Evolutionary conservation across 1,140 invertebrate genomes (phyloP), one percentile per base, ranked within the genome.

Genomic region (Lordiphosa stackelbergi): DNA sequence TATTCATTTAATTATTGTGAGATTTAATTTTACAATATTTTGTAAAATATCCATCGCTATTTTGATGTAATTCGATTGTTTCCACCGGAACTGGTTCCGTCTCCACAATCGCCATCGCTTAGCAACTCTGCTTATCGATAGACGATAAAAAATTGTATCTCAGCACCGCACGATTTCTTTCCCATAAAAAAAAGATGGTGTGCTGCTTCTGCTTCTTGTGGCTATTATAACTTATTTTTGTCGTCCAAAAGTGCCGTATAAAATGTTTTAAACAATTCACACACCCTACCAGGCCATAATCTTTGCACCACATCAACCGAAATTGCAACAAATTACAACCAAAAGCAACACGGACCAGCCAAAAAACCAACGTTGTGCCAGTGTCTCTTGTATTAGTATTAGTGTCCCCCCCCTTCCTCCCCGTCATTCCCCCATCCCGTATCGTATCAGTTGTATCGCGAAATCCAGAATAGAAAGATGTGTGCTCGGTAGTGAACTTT

Each of bases 401-500:
- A 34, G 68, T 56, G 46, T 52, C 53, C 37, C 55, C 41, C 41
- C 41, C 59, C 54, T 55, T 69, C 55, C 54, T 56, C 54, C 56
- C 28, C 28, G 5, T 7, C 28, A 31, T 31, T 5, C 28, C 2
- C 2, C 2, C 28, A 31, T 31, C 28, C 28, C 28, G 28, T 31
- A 31, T 31, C 62, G 56, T 70, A 51, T 81, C 66, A 68, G 68
- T 81, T 56, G 45, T 52, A 66, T 73, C 70, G 75, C 75, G 51
- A 79, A 73, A 81, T 68, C 72, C 71, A 79, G 75, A 74, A 81
- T 79, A 81, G 59, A 81, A 81, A 75, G 63, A 81, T 68, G 66
- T 69, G 49, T 66, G 68, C 63, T 70, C 72, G 73, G 58, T 77
- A 71, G 60, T 63, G 58, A 62, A 42, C 35, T 45, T 61, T 57